Percentiles rank a stretch among this genome's conserved stretches.
phyloP scores from a whole-genome alignment of 2,113 vertebrate species.

The Pao palembangensis region DNA sequence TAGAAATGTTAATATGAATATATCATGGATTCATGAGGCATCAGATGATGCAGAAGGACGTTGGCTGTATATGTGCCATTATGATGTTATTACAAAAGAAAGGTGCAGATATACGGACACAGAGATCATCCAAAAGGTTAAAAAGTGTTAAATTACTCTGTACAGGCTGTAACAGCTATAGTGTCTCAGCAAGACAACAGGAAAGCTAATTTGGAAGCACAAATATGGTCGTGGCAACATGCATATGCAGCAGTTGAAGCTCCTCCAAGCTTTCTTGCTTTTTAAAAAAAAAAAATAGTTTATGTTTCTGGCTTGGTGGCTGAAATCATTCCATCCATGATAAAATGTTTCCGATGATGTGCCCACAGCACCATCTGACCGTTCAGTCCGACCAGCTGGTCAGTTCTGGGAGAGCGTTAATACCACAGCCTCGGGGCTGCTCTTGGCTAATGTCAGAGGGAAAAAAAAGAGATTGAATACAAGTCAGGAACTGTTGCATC shows the following conservation, averaged over 20 bases:
- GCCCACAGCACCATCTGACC: neutral
- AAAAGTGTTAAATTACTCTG: slow-evolving; percentile 4
- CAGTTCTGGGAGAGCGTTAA: neutral
- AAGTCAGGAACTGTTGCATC: too few relatives aligned
- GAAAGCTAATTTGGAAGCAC: too few relatives aligned
- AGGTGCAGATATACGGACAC: neutral
- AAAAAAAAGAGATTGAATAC: too few relatives aligned
- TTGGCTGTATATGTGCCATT: slow-evolving; percentile 21
- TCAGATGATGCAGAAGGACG: slow-evolving; percentile 22
- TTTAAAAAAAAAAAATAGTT: too few relatives aligned
- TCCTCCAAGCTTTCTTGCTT: too few relatives aligned
- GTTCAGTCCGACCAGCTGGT: neutral
- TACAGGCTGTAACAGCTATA: too few relatives aligned
- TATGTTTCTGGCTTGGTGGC: too few relatives aligned
- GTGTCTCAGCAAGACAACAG: too few relatives aligned
- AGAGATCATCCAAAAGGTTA: neutral
- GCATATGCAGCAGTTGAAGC: too few relatives aligned
- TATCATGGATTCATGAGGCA: slow-evolving; percentile 7
- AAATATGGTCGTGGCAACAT: too few relatives aligned
- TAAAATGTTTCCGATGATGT: too few relatives aligned
- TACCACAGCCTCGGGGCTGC: neutral
- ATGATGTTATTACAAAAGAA: slow-evolving; percentile 16
- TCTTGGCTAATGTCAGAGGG: neutral
- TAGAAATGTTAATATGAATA: slow-evolving; percentile 17
- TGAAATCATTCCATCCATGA: too few relatives aligned